Conservation (phyloP, 2,113 vertebrate species). For the Mustelus asterias region DNA sequence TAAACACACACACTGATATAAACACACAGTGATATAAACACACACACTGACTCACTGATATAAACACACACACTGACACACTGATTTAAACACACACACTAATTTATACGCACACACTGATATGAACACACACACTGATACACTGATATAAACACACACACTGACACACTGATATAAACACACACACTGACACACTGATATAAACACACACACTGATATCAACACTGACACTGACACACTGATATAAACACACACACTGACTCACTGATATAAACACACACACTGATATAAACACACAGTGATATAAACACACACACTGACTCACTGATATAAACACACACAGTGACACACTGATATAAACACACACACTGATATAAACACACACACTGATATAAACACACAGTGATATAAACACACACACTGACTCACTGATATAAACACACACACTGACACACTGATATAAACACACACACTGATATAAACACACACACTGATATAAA, state of each 20-base stretch:
- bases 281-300: background rate
- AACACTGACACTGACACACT: background rate
- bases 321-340: background rate
- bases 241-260: background rate
- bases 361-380: background rate
- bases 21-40: background rate
- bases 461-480: background rate
- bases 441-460: background rate
- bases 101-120: background rate
- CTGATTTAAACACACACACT: background rate
- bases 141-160: background rate
- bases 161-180: background rate
- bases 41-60: background rate
- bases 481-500: background rate
- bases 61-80: background rate
- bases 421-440: background rate
- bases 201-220: background rate
- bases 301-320: background rate
- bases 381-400: background rate
- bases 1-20: background rate
- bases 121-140: no score
- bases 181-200: background rate
- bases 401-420: background rate
- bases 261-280: background rate
- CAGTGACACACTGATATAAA: background rate